phyloP scores from a whole-genome alignment of 2,797 vertebrate species.

The Centroberyx gerrardi region DNA sequence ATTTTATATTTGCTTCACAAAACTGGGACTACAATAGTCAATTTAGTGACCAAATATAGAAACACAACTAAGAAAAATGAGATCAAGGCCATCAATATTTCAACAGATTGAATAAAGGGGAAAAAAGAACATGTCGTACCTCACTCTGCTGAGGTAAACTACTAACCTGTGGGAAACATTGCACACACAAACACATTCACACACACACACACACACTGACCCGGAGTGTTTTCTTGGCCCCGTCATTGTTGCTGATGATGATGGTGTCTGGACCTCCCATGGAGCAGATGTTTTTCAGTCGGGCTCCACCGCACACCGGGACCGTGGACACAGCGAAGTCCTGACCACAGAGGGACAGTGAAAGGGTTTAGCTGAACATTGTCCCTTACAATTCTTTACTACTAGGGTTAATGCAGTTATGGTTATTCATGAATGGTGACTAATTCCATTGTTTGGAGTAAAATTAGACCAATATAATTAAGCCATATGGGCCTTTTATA shows the following conservation, averaged over 20 bases:
- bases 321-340: constrained; percentile 94
- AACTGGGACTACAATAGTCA: too few species aligned
- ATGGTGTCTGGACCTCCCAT: constrained; percentile 93
- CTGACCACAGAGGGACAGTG: constrained; percentile 67
- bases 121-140: too few species aligned
- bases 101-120: too few species aligned
- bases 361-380: neutral
- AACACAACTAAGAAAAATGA: too few species aligned
- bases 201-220: constrained; percentile 71
- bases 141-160: too few species aligned
- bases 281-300: constrained; percentile 92
- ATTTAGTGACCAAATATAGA: too few species aligned
- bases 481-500: too few species aligned
- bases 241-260: constrained; percentile 88
- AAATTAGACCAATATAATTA: too few species aligned
- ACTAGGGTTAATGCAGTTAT: neutral
- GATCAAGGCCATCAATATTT: too few species aligned
- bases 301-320: constrained; percentile 87
- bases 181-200: neutral
- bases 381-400: neutral
- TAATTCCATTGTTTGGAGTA: too few species aligned
- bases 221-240: constrained; percentile 90
- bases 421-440: too few species aligned
- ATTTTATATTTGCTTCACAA: too few species aligned
- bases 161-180: neutral